Base-by-base conservation (phyloP, 2,113 vertebrate genomes). In the Plotosus lineatus region DNA sequence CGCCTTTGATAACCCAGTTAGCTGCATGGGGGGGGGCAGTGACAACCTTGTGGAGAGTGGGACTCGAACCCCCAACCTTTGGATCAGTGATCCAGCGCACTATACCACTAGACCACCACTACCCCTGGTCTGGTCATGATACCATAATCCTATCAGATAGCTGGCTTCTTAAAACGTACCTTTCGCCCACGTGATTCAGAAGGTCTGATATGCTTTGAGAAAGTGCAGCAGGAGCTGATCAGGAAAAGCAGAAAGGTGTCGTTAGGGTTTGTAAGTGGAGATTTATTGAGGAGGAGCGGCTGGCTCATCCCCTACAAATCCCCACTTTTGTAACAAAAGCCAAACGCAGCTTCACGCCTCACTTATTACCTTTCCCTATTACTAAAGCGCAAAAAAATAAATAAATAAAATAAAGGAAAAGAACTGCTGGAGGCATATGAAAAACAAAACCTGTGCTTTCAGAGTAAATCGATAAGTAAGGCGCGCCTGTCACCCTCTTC, bases 391-490 rank as follows among this genome's bases (percentile, higher is more conserved):
- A 33, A 33, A 65, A 50, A n/a, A 68, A 72, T 65, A 46, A 55
- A 21, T 31, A 8, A 11, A 17, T 21, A 55, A 38, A 65, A 0
- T 21, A 77, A 66, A 56, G 28, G 63, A 26, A 77, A 66, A 56
- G 28, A 72, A 53, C 55, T 21, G 26, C 61, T 48, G 21, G 44
- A 53, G 66, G 42, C 51, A 48, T 33, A 56, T 66, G 31, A 81
- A 77, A 50, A 68, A 56, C 75, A 85, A 80, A 72, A 46, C 38
- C 68, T 8, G 36, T 15, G 56, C 60, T 68, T 81, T 76, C 56
- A 86, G 86, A 86, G 84, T 56, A 85, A 85, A 78, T 55, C 56
- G 65, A 75, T 72, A 84, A 89, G 88, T 83, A 90, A 90, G 88
- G 79, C 82, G 58, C 55, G 55, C 60, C 38, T 71, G 21, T 42